A percentile compares a stretch with the other conserved stretches of the same genome.
phyloP scores from a whole-genome alignment of 2,888 invertebrate species.

The Osedax frankpressi region DNA sequence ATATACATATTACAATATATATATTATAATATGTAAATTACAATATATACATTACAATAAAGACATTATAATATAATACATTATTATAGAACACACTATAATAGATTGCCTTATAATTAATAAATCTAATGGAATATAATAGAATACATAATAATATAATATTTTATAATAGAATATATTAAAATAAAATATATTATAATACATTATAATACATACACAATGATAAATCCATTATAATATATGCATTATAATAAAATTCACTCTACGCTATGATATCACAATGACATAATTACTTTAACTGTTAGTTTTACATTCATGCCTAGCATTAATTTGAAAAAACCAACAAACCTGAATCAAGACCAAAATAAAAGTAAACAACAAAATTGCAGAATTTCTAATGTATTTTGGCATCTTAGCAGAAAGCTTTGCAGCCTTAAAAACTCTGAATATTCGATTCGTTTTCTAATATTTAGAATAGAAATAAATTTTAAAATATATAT shows the following conservation, averaged over 20 bases:
- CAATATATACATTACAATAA: not conserved
- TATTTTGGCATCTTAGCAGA: constrained; percentile 25
- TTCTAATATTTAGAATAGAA: constrained; percentile 5
- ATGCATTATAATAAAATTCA: too few species aligned
- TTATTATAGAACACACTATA: too few species aligned
- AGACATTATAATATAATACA: not conserved
- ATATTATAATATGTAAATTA: not conserved
- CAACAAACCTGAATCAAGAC: not conserved
- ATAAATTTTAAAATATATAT: too few species aligned
- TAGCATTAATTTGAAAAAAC: too few species aligned
- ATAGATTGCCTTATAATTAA: not conserved
- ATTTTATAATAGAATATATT: not conserved
- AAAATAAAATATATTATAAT: not conserved
- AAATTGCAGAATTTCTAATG: constrained; percentile 2
- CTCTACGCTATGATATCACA: too few species aligned
- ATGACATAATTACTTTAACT: too few species aligned
- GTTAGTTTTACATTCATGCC: too few species aligned
- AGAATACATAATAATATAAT: not conserved
- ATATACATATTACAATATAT: not conserved
- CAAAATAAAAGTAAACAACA: not conserved
- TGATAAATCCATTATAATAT: not conserved
- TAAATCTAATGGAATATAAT: not conserved
- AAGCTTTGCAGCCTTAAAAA: constrained; percentile 15
- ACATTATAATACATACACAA: not conserved
- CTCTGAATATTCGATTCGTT: constrained; percentile 20